These are phyloP conservation scores for Xiphophorus birchmanni DNA, from an alignment of 2,797 vertebrate genomes.

Conservation along the genomic window DNA sequence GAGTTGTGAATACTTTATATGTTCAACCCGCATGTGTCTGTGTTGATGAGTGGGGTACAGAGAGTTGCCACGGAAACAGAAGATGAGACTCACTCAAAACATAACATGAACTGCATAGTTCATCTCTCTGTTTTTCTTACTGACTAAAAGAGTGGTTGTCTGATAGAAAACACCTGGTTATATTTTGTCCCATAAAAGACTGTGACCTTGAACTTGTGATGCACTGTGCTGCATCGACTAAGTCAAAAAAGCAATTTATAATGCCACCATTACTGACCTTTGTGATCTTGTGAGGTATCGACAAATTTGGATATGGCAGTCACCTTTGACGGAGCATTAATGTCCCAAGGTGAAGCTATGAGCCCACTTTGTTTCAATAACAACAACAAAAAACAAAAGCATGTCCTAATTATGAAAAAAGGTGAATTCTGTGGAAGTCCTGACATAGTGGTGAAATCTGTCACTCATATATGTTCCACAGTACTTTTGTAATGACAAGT, in stretches of 20 bases:
- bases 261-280: not conserved
- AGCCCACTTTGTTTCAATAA: not conserved
- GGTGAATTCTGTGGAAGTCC: not conserved
- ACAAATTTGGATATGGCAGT: not conserved
- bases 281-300: not conserved
- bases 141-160: conserved; percentile 40
- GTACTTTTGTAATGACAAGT: not conserved
- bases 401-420: not conserved
- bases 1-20: conserved; percentile 41
- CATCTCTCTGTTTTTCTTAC: not conserved
- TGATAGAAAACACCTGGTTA: conserved; percentile 35
- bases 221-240: not conserved
- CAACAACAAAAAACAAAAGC: not conserved
- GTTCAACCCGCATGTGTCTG: conserved; percentile 30
- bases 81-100: conserved; percentile 36
- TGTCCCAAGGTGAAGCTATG: not conserved
- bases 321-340: not conserved
- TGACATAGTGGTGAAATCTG: not conserved
- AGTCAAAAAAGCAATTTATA: not conserved
- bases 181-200: conserved; percentile 20
- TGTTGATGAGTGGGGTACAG: not conserved
- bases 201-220: conserved; percentile 22
- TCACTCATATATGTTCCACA: not conserved
- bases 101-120: conserved; percentile 29
- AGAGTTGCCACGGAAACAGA: conserved; percentile 66